Evolutionary conservation across 2,797 vertebrate genomes (phyloP), one percentile per base, ranked within the genome.

Genomic region (Vespertilio murinus): DNA sequence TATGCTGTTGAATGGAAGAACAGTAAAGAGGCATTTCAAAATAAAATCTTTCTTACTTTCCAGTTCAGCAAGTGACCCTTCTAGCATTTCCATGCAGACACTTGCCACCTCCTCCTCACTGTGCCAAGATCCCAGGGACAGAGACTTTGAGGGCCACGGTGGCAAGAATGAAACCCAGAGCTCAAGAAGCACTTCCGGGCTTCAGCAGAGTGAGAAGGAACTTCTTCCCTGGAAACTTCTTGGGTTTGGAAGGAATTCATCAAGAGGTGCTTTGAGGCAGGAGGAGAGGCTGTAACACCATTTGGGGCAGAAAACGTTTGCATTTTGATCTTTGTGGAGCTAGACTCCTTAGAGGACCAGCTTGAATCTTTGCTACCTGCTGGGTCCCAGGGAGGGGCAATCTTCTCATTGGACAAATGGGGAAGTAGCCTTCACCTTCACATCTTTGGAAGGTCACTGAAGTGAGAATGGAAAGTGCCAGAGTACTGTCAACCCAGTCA

Each of bases 21-120:
- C 47, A 67, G 49, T 49, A 30, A 85, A 30, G 42, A 79, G 22
- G 22, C 28, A 79, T 67, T 82, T 40, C 28, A 33, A 94, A 93
- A 89, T 82, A 56, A 96, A 70, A 78, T 49, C 3, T 64, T 81
- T 81, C 40, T 78, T 42, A 40, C 33, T 90, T 95, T 88, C 38
- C 65, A 90, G 45, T 45, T 87, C 64, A 80, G 45, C 6, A 17
- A 17, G 16, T 54, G 78, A 74, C 38, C 52, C 73, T 79, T 38
- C 45, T 92, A 65, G 33, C 73, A 71, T 88, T 88, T 80, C 25
- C 64, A 30, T 47, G 17, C 70, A 79, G 65, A 83, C 40, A 64
- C 67, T 70, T 61, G 33, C 88, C 23, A 71, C n/a, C 56, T 47
- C 1, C 1, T 56, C n/a, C 25, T 54, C 13, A 70, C 25, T 78